Evolutionary conservation across 1,140 invertebrate species (phyloP), one percentile per base, ranked within the genome.

Genomic region (Polypedilum pembai): DNA sequence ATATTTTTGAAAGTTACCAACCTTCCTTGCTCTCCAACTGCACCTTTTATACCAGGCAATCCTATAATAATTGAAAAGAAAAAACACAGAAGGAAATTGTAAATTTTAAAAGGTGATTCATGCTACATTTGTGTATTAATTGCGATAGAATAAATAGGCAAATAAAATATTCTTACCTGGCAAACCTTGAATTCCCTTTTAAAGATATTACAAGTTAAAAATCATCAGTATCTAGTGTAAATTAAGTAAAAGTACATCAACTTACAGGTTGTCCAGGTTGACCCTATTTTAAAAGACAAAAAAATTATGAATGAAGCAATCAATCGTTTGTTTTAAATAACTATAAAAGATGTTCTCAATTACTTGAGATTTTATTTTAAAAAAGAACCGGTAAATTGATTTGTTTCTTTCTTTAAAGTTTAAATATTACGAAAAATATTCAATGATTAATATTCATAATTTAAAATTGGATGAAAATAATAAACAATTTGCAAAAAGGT

Each of bases 11-110:
- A 45, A 45, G 41, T 45, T 15, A 45, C 15, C 45, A 56, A n/a
- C 77, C 88, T 80, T 33, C 93, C 94, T 33, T 85, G 81, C 76
- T 94, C 89, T 74, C 94, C 94, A 40, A 86, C 81, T 41, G 86
- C 81, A 76, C 91, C 91, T 79, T 92, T 92, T 66, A 88, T 84
- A 75, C 94, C 94, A 8, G 88, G 86, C 18, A 89, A 79, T 40
- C 93, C 92, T 77, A 88, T 82, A 41, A 85, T n/a, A 80, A 73
- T 91, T 91, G 15, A 73, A 73, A 17, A 3, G 3, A 10, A 21
- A 7, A 21, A 21, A 76, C 87, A 82, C 24, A 33, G 73, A 90
- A 72, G 86, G 80, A 1, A 33, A 33, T 33, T 66, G 86, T 85
- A 17, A 92, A 33, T 33, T 33, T 33, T 91, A 21, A 81, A 76